A percentile compares a stretch with the other conserved stretches of the same genome.
These are phyloP conservation scores for Antedon bifida DNA, from an alignment of 35 echinoderm and acorn worm species.

Conservation along the genomic window DNA sequence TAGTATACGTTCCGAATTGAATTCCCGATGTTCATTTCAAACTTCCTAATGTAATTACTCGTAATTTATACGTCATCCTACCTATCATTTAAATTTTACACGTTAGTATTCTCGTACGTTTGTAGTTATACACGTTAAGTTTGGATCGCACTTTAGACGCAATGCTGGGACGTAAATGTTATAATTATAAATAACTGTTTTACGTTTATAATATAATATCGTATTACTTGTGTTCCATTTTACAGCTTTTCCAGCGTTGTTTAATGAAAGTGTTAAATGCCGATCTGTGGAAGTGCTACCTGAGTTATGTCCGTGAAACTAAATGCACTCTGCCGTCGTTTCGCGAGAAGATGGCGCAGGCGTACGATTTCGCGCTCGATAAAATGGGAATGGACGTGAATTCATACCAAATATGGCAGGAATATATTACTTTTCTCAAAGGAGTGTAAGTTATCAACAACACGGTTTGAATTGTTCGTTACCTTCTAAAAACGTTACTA, in stretches of 20 bases:
- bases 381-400: constrained; percentile 99
- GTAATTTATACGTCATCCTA: no score
- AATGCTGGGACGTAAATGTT: no score
- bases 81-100: no score
- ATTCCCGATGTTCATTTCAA: no score
- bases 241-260: constrained; percentile 90
- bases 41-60: no score
- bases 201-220: no score
- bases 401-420: constrained; percentile 79
- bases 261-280: constrained; percentile 97
- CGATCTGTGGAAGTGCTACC: constrained; percentile 96
- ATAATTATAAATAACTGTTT: no score
- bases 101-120: no score
- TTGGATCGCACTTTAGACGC: no score
- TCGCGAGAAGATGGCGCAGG: constrained; percentile 97
- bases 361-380: constrained; percentile 96
- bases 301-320: constrained; percentile 91
- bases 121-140: no score
- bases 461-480: background rate
- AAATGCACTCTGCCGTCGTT: constrained; percentile 73
- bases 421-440: constrained; percentile 79
- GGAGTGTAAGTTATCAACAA: constrained; percentile 76
- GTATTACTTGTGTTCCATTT: background rate
- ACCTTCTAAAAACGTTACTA: background rate
- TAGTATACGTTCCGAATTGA: no score